Base-by-base conservation (phyloP, 2,797 vertebrate genomes). In the Pteronotus mesoamericanus region DNA sequence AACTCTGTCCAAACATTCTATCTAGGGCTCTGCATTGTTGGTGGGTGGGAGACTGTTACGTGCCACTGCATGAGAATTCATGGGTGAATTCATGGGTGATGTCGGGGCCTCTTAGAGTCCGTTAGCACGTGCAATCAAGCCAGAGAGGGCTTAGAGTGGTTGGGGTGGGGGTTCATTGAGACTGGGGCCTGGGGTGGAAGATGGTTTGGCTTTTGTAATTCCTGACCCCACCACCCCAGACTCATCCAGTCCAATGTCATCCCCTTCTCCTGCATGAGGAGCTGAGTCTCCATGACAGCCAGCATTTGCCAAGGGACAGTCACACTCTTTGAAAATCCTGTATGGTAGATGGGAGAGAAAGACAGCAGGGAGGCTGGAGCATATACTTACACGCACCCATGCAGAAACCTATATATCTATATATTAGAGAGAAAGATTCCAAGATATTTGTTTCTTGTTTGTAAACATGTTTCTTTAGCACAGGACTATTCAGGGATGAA, bases 1-100 rank as follows among this genome's bases (percentile, higher is more conserved):
- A 86, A 95, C 72, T 83, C 42, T 93, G 96, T 94, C 93, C 95
- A 97, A 97, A 97, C 86, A 95, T 84, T 75, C 91, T 59, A 24
- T 92, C 57, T 32, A 64, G 42, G 46, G 16, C 79, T 92, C 85
- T 86, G 75, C 83, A 42, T 86, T 84, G 69, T 46, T 87, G 85
- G n/a, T 94, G 87, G 69, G 57, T 55, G 79, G 74, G 53, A 69
- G 82, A 85, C 80, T 44, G 46, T 44, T 82, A 32, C 8, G 22
- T 59, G 85, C 79, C 82, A 44, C 37, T 34, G 37, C 87, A 24
- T 66, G 74, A 92, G 86, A 72, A 82, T 16, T 64, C 21, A 32
- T 19, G 53, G 86, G 29, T 46, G 86, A 72, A 82, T 16, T 64
- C 21, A 32, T 19, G 53, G 86, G 29, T 46, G 48, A 59, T 55